Conservation (phyloP, 2,797 vertebrate species). For the Bradypodion ventrale region DNA sequence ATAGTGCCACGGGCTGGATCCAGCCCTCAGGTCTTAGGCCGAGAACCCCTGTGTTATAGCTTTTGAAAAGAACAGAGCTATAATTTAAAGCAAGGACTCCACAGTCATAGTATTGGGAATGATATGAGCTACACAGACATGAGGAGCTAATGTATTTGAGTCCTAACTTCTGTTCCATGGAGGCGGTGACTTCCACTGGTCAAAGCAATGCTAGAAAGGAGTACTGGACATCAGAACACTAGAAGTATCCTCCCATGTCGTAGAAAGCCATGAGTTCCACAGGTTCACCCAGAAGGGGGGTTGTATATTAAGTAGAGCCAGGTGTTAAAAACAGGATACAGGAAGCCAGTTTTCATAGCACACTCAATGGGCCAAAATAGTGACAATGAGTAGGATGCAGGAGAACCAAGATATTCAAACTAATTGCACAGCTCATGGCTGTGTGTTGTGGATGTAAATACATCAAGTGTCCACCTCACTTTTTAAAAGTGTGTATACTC, state of each 20-base stretch:
- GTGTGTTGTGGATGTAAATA: neutral
- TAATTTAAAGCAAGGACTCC: neutral
- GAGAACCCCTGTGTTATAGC: neutral
- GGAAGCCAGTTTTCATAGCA: neutral
- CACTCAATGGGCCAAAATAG: neutral
- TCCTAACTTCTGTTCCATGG: neutral
- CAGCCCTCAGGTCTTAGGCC: too few relatives aligned
- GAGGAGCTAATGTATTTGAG: neutral
- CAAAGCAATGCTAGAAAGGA: neutral
- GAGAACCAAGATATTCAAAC: neutral
- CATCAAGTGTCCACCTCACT: neutral
- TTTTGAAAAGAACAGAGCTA: neutral
- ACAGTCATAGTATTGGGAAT: neutral
- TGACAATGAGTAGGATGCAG: neutral
- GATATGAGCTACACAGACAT: neutral
- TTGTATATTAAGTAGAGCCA: neutral
- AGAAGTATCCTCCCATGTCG: neutral
- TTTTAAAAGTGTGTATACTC: neutral
- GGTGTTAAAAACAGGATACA: neutral
- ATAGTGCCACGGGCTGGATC: too few relatives aligned
- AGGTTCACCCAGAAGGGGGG: neutral
- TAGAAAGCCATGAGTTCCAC: neutral
- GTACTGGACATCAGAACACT: neutral
- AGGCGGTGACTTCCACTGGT: too few relatives aligned
- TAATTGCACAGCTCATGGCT: neutral